Evolutionary conservation across 2,797 vertebrate genomes (phyloP), one percentile per base, ranked within the genome.

Genomic region (Strix occidentalis): DNA sequence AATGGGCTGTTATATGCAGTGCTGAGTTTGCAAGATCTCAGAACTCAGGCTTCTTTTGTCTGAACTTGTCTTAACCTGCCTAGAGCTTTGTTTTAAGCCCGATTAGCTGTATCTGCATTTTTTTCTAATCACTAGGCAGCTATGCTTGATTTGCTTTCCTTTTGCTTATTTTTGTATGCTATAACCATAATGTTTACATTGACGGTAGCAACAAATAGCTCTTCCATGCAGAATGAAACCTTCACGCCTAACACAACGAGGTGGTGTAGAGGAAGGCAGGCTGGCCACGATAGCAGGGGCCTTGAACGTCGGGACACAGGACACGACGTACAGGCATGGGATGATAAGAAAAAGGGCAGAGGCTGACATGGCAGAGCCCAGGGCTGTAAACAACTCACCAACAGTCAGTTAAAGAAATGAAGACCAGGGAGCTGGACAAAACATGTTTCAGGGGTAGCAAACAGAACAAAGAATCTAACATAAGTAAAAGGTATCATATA

Each of bases 1-100:
- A 57, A 45, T 0, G 3, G 48, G 18, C 31, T 3, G 0, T 70
- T 53, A 33, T 0, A 1, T 43, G 37, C 2, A 2, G 10, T 37
- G 24, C 37, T 81, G 71, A 65, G 5, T 71, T 91, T 84, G 33
- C 54, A 61, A 9, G 46, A 25, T 85, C 69, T 78, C 58, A 45
- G 33, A 21, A 14, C 33, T 39, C 29, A 50, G 7, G 19, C 11
- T 60, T 60, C 63, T 78, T 61, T 46, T 83, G 7, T 64, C 76
- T 72, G 61, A 88, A 48, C 21, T 76, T 76, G 10, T 51, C 16
- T 68, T 72, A 65, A 48, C 39, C 16, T 82, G 23, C 35, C 39
- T 60, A n/a, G 70, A 74, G 26, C 56, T 89, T 91, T 46, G 57
- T 33, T 87, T 91, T 69, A 71, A 58, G 24, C 24, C 56, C 29